Percentiles rank a stretch among this genome's conserved stretches.
These are phyloP conservation scores for Hippocampus kuda DNA, from an alignment of 2,797 vertebrate genomes.

Conservation along the genomic window DNA sequence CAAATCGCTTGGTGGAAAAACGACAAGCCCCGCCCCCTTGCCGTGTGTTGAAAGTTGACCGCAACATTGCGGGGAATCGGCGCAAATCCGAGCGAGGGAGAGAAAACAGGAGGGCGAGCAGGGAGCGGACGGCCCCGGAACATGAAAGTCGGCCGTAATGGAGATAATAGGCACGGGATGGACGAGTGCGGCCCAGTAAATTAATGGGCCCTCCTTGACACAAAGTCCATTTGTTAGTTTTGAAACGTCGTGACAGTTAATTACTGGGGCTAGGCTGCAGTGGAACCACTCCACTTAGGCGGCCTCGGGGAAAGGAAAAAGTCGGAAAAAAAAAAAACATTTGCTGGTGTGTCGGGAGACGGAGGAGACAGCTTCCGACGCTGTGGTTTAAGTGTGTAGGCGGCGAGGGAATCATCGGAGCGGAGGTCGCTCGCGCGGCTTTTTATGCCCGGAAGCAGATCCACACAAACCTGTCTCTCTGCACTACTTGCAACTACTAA, in stretches of 20 bases:
- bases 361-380: constrained; percentile 32
- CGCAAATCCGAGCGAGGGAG: constrained; percentile 12
- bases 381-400: constrained; percentile 24
- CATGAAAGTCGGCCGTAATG: constrained; percentile 49
- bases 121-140: constrained; percentile 24
- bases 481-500: constrained; percentile 4
- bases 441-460: constrained; percentile 18
- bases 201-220: constrained; percentile 64
- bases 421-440: constrained; percentile 11
- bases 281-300: constrained; percentile 49
- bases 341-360: constrained; percentile 39
- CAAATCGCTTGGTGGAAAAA: too few species aligned
- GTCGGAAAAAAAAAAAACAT: constrained; percentile 30
- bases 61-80: constrained; percentile 22
- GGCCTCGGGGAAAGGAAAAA: constrained; percentile 25
- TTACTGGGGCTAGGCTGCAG: constrained; percentile 53
- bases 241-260: constrained; percentile 67
- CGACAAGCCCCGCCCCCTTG: too few species aligned
- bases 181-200: constrained; percentile 55
- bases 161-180: constrained; percentile 61
- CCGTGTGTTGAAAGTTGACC: background rate
- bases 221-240: constrained; percentile 67
- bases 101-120: constrained; percentile 25
- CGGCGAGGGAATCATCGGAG: constrained; percentile 10
- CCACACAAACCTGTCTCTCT: constrained; percentile 8